Percentiles rank a stretch among this genome's conserved stretches.
phyloP scores from a whole-genome alignment of 2,797 vertebrate species.

The Margarornis squamiger region DNA sequence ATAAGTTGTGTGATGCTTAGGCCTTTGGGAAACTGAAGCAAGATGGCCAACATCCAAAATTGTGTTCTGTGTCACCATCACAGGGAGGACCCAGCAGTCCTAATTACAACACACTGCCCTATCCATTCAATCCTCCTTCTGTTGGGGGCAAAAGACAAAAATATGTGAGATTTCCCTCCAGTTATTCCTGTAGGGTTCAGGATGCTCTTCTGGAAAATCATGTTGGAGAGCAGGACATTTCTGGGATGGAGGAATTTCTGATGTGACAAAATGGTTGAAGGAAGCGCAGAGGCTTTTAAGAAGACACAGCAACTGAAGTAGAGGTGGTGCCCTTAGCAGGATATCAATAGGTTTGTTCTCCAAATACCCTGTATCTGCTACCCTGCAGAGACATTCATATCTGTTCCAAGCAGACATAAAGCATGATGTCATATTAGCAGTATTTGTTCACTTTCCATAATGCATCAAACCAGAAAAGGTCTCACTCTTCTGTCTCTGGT shows the following conservation, averaged over 20 bases:
- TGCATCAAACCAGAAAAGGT: neutral
- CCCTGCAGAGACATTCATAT: neutral
- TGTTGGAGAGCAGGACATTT: neutral
- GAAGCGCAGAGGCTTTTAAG: neutral
- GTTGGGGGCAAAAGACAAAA: neutral
- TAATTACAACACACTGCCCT: neutral
- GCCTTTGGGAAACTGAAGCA: neutral
- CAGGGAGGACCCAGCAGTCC: neutral
- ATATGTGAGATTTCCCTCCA: neutral
- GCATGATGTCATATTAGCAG: neutral
- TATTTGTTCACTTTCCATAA: neutral
- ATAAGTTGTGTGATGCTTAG: neutral
- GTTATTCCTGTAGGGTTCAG: neutral
- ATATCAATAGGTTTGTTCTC: neutral
- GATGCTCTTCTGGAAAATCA: neutral
- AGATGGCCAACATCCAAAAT: fast-evolving
- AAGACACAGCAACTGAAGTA: neutral
- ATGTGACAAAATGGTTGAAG: neutral
- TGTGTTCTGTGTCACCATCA: neutral
- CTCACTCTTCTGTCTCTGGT: neutral
- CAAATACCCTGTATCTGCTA: neutral
- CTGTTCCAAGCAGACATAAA: neutral
- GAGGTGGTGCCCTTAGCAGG: neutral
- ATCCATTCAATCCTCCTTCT: neutral
- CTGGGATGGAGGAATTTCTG: neutral